These are phyloP conservation scores for Chironomus tentans DNA, from an alignment of 2,888 invertebrate species.

Conservation along the genomic window DNA sequence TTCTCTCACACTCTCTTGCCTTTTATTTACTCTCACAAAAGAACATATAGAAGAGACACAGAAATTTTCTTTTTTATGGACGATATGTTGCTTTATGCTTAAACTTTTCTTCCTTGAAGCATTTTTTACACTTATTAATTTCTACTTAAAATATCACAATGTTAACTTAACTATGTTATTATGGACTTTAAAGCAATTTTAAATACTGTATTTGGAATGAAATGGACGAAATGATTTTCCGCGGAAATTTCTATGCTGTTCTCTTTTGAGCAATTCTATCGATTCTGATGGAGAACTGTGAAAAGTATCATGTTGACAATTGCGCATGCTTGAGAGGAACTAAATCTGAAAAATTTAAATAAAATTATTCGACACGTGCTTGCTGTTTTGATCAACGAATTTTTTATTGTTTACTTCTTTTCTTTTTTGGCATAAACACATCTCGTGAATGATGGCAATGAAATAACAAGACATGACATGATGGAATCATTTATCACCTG, in stretches of 20 bases:
- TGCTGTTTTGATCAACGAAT: not conserved
- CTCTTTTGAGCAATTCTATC: not conserved
- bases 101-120: not conserved
- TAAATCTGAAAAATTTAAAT: not conserved
- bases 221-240: not conserved
- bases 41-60: not conserved
- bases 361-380: not conserved
- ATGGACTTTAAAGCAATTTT: not conserved
- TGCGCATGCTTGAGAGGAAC: not conserved
- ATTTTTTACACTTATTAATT: not conserved
- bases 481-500: too few species aligned
- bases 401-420: not conserved
- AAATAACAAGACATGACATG: not conserved
- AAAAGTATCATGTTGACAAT: not conserved
- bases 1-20: not conserved
- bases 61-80: not conserved
- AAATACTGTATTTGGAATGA: too few species aligned
- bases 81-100: not conserved
- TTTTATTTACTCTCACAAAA: too few species aligned
- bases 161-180: not conserved
- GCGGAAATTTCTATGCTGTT: not conserved
- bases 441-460: not conserved
- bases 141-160: not conserved
- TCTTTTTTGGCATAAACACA: too few species aligned
- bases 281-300: not conserved